A percentile compares a stretch with the other conserved stretches of the same genome.
Evolutionary conservation across 2,888 invertebrate species (phyloP).

Genomic region (Labia minor): DNA sequence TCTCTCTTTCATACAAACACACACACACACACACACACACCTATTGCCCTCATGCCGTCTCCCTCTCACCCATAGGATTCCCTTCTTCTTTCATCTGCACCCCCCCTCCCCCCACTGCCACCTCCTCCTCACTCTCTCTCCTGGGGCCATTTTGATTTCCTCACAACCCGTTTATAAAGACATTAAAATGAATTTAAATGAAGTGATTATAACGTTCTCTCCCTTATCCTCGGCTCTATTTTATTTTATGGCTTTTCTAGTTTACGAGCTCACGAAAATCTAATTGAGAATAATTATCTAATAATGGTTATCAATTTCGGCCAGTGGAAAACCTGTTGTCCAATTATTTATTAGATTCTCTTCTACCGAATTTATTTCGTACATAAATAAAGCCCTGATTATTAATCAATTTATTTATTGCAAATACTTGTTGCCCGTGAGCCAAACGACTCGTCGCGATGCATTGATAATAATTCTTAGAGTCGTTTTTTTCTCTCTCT

Average conservation of each 20-base stretch:
- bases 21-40: background rate
- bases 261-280: constrained; percentile 13
- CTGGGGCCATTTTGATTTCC: constrained; percentile 23
- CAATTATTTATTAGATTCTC: constrained; percentile 8
- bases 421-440: background rate
- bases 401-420: constrained; percentile 13
- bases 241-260: constrained; percentile 13
- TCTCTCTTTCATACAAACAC: no score
- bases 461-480: constrained; percentile 2
- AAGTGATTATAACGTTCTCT: constrained; percentile 13
- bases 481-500: background rate
- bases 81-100: background rate
- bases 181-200: constrained; percentile 13
- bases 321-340: background rate
- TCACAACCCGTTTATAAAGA: constrained; percentile 15
- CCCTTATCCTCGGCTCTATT: background rate
- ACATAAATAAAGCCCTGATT: constrained; percentile 4
- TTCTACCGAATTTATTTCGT: constrained; percentile 13
- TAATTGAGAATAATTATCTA: constrained; percentile 13
- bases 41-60: background rate
- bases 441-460: background rate
- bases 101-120: constrained; percentile 32
- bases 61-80: background rate
- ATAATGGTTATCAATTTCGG: constrained; percentile 13
- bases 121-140: constrained; percentile 30